A percentile compares a stretch with the other conserved stretches of the same genome.
Evolutionary conservation across 2,113 vertebrate species (phyloP).

Genomic region (Actenoides lindsayi): DNA sequence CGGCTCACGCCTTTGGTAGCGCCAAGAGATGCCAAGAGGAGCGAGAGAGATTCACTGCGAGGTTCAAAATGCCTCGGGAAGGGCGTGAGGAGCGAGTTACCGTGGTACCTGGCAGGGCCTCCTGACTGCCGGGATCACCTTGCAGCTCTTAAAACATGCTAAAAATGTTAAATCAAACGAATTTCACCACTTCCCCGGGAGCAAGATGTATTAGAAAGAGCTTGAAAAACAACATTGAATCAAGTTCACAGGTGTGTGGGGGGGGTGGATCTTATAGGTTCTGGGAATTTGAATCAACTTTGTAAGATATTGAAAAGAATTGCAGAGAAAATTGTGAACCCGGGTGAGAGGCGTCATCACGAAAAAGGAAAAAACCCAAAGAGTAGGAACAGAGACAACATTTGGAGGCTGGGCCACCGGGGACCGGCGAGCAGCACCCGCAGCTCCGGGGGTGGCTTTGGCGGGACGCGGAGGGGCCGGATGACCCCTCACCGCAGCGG

Average conservation of each 20-base stretch:
- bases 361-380: neutral
- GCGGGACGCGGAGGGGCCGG: rapidly evolving
- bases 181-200: rapidly evolving
- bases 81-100: neutral
- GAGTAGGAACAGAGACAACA: rapidly evolving
- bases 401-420: neutral
- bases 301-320: neutral
- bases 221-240: neutral
- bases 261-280: neutral
- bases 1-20: rapidly evolving
- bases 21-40: neutral
- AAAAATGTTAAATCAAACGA: neutral
- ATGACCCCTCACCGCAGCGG: rapidly evolving
- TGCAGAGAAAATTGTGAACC: neutral
- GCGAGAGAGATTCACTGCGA: neutral
- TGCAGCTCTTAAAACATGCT: neutral
- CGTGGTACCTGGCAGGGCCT: neutral
- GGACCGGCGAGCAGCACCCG: rapidly evolving
- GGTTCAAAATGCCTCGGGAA: neutral
- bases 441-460: neutral
- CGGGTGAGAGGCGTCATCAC: neutral
- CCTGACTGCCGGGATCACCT: neutral
- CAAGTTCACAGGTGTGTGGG: neutral
- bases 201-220: rapidly evolving
- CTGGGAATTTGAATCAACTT: neutral